Evolutionary conservation across 1,140 invertebrate species (phyloP), one percentile per base, ranked within the genome.

Genomic region (Drosophila kohkoa): DNA sequence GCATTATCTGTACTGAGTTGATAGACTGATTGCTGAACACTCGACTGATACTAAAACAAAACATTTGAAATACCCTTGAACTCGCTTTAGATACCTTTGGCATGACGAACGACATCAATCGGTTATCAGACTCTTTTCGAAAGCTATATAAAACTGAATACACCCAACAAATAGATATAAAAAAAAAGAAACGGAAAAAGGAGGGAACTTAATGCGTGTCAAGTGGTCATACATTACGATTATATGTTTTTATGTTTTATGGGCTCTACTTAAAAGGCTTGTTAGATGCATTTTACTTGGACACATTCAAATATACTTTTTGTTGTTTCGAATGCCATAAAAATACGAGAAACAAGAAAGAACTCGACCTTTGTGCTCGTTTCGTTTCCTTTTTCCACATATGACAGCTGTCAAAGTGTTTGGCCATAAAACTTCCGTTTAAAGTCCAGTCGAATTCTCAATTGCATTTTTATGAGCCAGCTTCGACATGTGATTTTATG

Each of bases 121-220:
- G 10, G 15, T 54, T 70, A 43, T 43, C 15, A 59, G 46, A 13
- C 28, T 13, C 35, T 35, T 25, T 28, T 6, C 20, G 13, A 15
- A 25, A 49, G 32, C 46, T 4, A 60, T 7, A 51, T 28, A 35
- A 46, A 65, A 59, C 28, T 10, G n/a, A 58, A 64, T 48, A 20
- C 3, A 8, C 30, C 32, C 46, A 13, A 16, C 28, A 62, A 62
- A 59, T 8, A 68, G 25, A 38, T 57, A 66, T 20, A 11, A n/a
- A 25, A 25, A 25, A 25, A 4, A 25, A 3, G 20, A 66, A 71
- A 65, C 54, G 30, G 51, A 70, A 64, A 48, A 13, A 46, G 11
- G 8, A 49, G 68, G 63, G 57, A 46, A 70, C 70, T 82, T 88
- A 87, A 90, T 90, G 87, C 87, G 72, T 87, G 87, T 90, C 87